phyloP scores from a whole-genome alignment of 2,113 vertebrate genomes.

The Sinocyclocheilus rhinocerous region DNA sequence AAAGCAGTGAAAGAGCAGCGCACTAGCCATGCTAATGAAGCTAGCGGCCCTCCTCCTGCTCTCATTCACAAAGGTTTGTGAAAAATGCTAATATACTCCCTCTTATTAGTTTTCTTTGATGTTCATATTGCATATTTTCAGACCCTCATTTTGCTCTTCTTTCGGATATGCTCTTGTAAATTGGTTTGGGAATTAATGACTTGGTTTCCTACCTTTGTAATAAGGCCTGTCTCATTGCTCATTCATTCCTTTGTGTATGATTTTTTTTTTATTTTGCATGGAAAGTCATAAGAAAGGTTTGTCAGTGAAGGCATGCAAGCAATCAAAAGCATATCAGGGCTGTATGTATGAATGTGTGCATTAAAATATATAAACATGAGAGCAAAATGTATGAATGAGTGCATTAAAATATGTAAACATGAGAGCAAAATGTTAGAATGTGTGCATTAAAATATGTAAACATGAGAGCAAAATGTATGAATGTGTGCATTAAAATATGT shows the following conservation, averaged over 20 bases:
- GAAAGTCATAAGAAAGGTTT: not conserved
- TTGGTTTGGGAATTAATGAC: conserved; percentile 10
- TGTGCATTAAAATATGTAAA: too few species aligned
- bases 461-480: too few species aligned
- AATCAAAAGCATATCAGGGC: conserved; percentile 1
- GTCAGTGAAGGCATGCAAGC: not conserved
- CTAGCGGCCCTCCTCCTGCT: not conserved
- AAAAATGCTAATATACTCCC: conserved; percentile 11
- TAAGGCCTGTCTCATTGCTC: conserved; percentile 7
- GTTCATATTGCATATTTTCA: conserved; percentile 26
- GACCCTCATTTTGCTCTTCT: conserved; percentile 11
- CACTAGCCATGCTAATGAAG: conserved; percentile 27
- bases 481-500: too few species aligned
- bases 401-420: too few species aligned
- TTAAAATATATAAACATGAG: too few species aligned
- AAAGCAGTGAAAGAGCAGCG: not conserved
- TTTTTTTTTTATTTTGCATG: not conserved
- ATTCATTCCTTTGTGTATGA: conserved; percentile 12
- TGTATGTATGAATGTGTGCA: too few species aligned
- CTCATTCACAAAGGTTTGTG: conserved; percentile 34
- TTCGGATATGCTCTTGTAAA: conserved; percentile 9
- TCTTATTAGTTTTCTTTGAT: conserved; percentile 19
- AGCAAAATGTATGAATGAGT: too few species aligned
- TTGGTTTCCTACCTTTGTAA: conserved; percentile 27
- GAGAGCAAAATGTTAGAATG: too few species aligned